Evolutionary conservation across 2,888 invertebrate species (phyloP).

Genomic region (Proisotoma minuta): DNA sequence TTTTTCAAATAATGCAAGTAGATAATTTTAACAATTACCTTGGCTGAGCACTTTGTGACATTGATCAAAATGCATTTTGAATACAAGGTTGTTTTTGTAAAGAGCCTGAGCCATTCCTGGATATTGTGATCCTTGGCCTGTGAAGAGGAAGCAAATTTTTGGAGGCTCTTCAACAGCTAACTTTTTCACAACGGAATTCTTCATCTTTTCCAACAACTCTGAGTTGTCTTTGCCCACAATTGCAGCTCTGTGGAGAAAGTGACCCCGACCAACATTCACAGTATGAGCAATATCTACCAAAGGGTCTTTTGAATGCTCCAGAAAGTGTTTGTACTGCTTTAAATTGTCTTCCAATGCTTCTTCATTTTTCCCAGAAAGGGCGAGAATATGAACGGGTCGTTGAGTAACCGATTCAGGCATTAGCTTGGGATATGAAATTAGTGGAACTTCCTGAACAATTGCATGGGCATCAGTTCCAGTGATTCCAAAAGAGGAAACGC

Average conservation of each 20-base stretch:
- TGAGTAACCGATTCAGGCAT: neutral
- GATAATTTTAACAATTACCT: neutral
- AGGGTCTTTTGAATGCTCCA: neutral
- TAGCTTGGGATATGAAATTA: neutral
- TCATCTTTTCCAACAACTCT: slow-evolving; percentile 9
- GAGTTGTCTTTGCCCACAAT: slow-evolving; percentile 8
- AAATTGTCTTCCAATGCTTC: slow-evolving; percentile 20
- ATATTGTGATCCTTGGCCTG: slow-evolving; percentile 28
- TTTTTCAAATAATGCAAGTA: neutral
- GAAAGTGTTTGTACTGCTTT: neutral
- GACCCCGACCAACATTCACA: slow-evolving; percentile 17
- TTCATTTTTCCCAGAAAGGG: slow-evolving; percentile 27
- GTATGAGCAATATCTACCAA: slow-evolving; percentile 17
- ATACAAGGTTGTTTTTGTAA: neutral
- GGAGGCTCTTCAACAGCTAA: neutral
- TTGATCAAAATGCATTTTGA: slow-evolving; percentile 10
- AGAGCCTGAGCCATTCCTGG: slow-evolving; percentile 15
- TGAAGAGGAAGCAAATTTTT: slow-evolving; percentile 29
- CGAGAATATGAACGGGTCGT: slow-evolving; percentile 26
- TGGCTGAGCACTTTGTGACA: slow-evolving; percentile 4
- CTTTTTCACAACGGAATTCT: neutral
- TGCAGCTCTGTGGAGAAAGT: slow-evolving; percentile 15
- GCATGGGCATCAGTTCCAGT: slow-evolving; percentile 33
- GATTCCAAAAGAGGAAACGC: slow-evolving; percentile 30
- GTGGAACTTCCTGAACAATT: slow-evolving; percentile 31